A percentile compares a stretch with the other conserved stretches of the same genome.
phyloP scores from a whole-genome alignment of 2,888 invertebrate species.

The Parnassius glacialis region DNA sequence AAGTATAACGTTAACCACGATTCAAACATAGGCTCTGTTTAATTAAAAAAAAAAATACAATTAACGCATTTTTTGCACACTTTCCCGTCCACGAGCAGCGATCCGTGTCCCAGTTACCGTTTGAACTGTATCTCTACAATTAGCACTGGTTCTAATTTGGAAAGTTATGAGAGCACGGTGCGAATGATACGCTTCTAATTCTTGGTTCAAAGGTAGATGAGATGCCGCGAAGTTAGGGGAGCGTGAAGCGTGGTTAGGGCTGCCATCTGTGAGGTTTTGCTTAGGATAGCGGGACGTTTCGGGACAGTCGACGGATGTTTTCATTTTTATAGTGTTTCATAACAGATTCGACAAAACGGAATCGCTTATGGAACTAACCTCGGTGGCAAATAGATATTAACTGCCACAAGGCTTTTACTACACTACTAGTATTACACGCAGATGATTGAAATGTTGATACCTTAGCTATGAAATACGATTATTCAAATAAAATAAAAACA shows the following conservation, averaged over 20 bases:
- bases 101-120: conserved; percentile 1
- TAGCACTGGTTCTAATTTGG: conserved; percentile 23
- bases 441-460: no score
- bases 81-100: conserved; percentile 13
- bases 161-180: conserved; percentile 31
- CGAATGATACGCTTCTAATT: conserved; percentile 33
- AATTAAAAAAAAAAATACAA: conserved; percentile 7
- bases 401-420: no score
- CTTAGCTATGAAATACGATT: no score
- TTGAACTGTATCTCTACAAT: conserved; percentile 5
- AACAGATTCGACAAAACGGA: no score
- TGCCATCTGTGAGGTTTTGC: neutral
- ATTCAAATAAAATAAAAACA: no score
- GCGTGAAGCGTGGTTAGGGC: conserved; percentile 2
- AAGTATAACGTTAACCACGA: no score
- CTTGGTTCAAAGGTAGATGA: conserved; percentile 8
- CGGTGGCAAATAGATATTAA: no score
- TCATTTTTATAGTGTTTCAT: no score
- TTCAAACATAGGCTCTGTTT: neutral
- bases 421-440: no score
- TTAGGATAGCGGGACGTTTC: no score
- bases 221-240: conserved; percentile 9
- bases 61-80: conserved; percentile 24
- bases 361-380: no score
- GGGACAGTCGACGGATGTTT: no score